These are phyloP conservation scores for Drosophila yooni DNA, from an alignment of 2,888 invertebrate genomes.

Conservation along the genomic window DNA sequence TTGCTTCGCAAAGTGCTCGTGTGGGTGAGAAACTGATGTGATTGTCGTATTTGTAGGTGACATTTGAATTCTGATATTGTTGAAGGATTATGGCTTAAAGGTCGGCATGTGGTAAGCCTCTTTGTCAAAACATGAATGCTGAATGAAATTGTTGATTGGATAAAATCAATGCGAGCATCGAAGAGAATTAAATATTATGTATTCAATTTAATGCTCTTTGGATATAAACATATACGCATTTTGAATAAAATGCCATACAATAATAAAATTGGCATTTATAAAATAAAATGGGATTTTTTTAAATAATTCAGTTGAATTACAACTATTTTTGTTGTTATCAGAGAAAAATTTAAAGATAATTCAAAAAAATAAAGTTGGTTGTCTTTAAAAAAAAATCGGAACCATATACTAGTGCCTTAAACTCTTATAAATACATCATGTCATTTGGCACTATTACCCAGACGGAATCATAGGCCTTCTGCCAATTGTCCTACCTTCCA, in stretches of 20 bases:
- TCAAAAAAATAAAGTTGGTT: too few species aligned
- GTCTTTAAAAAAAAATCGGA: neutral
- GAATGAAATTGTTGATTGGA: conserved; percentile 1
- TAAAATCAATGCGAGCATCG: neutral
- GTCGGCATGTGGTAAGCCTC: conserved; percentile 29
- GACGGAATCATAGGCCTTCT: conserved; percentile 9
- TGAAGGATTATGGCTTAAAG: conserved; percentile 61
- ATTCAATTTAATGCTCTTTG: neutral
- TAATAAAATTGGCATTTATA: neutral
- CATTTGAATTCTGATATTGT: conserved; percentile 62
- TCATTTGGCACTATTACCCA: conserved; percentile 3
- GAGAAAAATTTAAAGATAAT: neutral
- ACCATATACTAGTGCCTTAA: conserved; percentile 11
- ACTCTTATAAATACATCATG: neutral
- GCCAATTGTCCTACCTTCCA: neutral
- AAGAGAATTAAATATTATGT: neutral
- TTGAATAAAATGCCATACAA: neutral
- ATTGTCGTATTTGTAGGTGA: conserved; percentile 44
- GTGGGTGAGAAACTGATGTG: conserved; percentile 24
- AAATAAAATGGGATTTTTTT: neutral
- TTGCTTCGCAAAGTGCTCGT: conserved; percentile 63
- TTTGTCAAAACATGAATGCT: conserved; percentile 31
- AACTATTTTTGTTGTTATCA: neutral
- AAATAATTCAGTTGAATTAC: neutral
- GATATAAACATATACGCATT: neutral